A percentile compares a stretch with the other conserved stretches of the same genome.
Evolutionary conservation across 1,140 invertebrate species (phyloP).

Genomic region (Pseudomyrmex flavicornis): DNA sequence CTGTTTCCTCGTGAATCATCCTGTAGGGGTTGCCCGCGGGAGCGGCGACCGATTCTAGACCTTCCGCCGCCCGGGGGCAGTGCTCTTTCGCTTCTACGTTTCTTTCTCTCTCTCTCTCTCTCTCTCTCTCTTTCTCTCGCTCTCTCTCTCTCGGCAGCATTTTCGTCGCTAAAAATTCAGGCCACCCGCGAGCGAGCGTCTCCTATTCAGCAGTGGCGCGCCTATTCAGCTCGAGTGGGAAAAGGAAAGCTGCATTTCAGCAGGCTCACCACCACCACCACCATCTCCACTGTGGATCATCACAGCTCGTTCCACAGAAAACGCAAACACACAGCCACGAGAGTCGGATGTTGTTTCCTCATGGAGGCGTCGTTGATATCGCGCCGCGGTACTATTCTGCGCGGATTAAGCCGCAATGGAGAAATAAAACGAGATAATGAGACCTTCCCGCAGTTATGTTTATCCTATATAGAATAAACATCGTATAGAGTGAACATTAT

Average conservation of each 20-base stretch:
- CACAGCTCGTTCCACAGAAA: slow-evolving; percentile 24
- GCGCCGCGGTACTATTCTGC: not conserved
- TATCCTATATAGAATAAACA: not conserved
- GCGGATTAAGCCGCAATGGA: slow-evolving; percentile 34
- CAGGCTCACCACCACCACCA: not conserved
- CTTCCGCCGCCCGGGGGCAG: slow-evolving; percentile 51
- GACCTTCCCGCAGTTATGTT: not conserved
- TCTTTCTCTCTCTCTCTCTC: not conserved
- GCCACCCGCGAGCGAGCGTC: slow-evolving; percentile 45
- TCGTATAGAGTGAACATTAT: not conserved
- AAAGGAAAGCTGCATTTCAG: slow-evolving; percentile 42
- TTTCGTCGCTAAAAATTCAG: slow-evolving; percentile 62
- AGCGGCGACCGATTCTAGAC: slow-evolving; percentile 48
- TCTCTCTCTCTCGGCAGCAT: slow-evolving; percentile 31
- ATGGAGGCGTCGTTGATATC: slow-evolving; percentile 31
- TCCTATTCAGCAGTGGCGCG: slow-evolving; percentile 39
- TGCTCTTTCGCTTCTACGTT: slow-evolving; percentile 43
- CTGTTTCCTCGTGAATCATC: slow-evolving; percentile 25
- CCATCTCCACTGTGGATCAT: slow-evolving; percentile 30
- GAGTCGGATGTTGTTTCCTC: slow-evolving; percentile 37
- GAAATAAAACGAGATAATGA: slow-evolving; percentile 23
- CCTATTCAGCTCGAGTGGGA: slow-evolving; percentile 60
- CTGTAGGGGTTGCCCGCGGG: slow-evolving; percentile 1
- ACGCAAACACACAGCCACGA: slow-evolving; percentile 41
- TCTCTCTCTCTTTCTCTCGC: slow-evolving; percentile 16